Conservation (phyloP, 1,140 invertebrate genomes). For the Stegodyphus dumicola region DNA sequence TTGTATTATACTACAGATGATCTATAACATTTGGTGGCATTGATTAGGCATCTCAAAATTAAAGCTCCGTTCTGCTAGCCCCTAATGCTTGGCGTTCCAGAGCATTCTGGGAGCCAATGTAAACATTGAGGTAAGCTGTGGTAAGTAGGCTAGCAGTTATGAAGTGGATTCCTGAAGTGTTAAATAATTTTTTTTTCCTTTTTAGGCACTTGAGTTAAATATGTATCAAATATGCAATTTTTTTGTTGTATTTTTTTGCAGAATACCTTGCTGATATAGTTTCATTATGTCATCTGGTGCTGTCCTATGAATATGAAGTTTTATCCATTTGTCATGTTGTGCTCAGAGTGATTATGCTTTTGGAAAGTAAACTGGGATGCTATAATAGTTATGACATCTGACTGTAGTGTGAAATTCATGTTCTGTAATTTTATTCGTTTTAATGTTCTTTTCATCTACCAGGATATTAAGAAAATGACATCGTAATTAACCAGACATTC, state of each 20-base stretch:
- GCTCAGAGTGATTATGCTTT: conserved; percentile 44
- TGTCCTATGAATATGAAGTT: conserved; percentile 52
- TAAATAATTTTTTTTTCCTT: neutral
- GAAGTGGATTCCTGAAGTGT: conserved; percentile 16
- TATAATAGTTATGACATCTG: neutral
- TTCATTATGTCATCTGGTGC: conserved; percentile 51
- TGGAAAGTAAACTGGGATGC: conserved; percentile 39
- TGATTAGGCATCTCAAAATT: conserved; percentile 48
- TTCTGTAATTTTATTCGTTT: conserved; percentile 13
- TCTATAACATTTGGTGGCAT: conserved; percentile 40
- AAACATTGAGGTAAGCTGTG: conserved; percentile 36
- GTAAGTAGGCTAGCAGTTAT: conserved; percentile 51
- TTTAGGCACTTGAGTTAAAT: conserved; percentile 11
- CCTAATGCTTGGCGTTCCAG: conserved; percentile 41
- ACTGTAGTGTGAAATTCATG: neutral
- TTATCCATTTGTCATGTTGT: conserved; percentile 56
- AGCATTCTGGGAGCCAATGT: conserved; percentile 48
- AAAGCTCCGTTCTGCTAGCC: conserved; percentile 37
- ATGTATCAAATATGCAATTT: conserved; percentile 48
- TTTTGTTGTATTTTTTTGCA: conserved; percentile 57
- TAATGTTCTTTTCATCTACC: conserved; percentile 20
- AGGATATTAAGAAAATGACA: conserved; percentile 26
- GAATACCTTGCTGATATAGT: conserved; percentile 47
- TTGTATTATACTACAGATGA: conserved; percentile 58
- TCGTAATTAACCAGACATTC: conserved; percentile 24